Percentiles rank a stretch among this genome's conserved stretches.
These are phyloP conservation scores for Invenusta paracnida DNA, from an alignment of 2,888 invertebrate genomes.

Conservation along the genomic window DNA sequence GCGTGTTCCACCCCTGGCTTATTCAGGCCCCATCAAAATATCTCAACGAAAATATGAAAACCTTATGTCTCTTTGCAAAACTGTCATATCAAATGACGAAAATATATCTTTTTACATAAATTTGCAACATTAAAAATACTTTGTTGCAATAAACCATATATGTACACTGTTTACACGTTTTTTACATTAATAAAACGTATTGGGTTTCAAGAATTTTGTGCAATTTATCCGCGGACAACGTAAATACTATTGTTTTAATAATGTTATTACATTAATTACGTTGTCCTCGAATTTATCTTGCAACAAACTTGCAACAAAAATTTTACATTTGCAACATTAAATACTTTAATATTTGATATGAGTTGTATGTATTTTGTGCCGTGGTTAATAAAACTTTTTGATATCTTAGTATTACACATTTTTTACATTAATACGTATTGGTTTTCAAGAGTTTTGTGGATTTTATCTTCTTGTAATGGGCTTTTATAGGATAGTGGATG, in stretches of 20 bases:
- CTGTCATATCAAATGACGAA: constrained; percentile 13
- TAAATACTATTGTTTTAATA: no score
- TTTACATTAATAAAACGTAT: no score
- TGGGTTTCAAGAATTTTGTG: no score
- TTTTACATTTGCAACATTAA: no score
- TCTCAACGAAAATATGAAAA: constrained; percentile 1
- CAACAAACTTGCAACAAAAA: no score
- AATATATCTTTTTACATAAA: constrained; percentile 26
- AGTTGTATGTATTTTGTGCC: no score
- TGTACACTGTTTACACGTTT: no score
- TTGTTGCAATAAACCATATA: no score
- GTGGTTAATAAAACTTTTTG: background rate
- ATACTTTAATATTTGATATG: background rate
- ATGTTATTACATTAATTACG: no score
- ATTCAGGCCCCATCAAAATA: constrained; percentile 14
- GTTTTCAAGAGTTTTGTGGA: constrained; percentile 8
- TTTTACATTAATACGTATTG: constrained; percentile 12
- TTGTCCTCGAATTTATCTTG: no score
- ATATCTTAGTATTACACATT: background rate
- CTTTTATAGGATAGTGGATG: constrained; percentile 25
- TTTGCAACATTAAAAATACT: constrained; percentile 27
- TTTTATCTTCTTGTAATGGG: constrained; percentile 17
- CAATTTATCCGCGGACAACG: no score
- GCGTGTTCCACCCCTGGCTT: constrained; percentile 10
- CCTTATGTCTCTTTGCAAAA: constrained; percentile 23